Evolutionary conservation across 2,113 vertebrate species (phyloP), one percentile per base, ranked within the genome.

Genomic region (Vanacampus margaritifer): DNA sequence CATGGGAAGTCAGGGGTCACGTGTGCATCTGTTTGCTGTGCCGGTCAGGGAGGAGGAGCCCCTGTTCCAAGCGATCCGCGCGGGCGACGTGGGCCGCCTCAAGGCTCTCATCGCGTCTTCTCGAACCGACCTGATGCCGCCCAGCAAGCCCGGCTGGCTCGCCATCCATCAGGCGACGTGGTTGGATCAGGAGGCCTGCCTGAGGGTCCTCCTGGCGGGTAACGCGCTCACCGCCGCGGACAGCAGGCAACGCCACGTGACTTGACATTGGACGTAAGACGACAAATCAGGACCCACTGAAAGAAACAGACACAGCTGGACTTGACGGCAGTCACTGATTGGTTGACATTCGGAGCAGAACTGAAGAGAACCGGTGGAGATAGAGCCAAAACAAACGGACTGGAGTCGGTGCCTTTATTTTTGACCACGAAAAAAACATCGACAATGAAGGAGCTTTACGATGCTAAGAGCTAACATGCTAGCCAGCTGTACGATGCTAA

Each of bases 101-200:
- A 88, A 36, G 65, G 75, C 75, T 0, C 87, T 96, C 84, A 88
- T 91, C 69, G 92, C 75, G 80, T 57, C 0, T 86, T 90, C 69
- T 0, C 80, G 60, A 57, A 92, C 87, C 72, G 87, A 92, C 57
- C 89, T 96, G 50, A 88, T 90, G 14, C 78, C 92, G 65, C 89
- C 95, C 2, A 94, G 91, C 73, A 92, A 91, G 60, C 93, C 95
- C 0, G 96, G 95, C 70, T 98, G 95, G 95, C 81, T 96, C 14
- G 94, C 94, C 0, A 84, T 96, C 3, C 97, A 98, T 0, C 94
- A 98, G 86, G 94, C 94, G 0, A 94, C 93, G 0, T 96, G 92
- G 83, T 95, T 92, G 0, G 95, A 94, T 60, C 89, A 94, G 86
- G 80, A 90, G 26, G 78, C 86, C n/a, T 97, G 94, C 72, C 83